Base-by-base conservation (phyloP, 2,797 vertebrate species). In the Liparis tanakae region DNA sequence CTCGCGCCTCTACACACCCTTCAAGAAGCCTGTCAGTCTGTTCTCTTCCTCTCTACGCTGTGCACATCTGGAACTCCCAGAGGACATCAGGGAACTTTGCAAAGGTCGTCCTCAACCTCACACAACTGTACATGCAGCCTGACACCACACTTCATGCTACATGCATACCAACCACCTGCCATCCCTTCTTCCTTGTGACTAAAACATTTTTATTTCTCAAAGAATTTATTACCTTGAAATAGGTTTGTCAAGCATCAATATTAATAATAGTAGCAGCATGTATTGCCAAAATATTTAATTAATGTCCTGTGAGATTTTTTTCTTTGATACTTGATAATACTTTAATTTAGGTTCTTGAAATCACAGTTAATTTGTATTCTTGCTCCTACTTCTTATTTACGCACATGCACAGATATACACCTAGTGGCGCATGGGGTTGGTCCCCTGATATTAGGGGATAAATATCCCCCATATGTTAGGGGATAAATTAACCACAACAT, bases 1-100 rank as follows among this genome's bases (percentile, higher is more conserved):
- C 62, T 96, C 95, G 4, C 79, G 90, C 72, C 79, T 91, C 36
- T 97, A 97, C 74, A 87, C 87, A 1, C 89, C 94, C 5, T 99
- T 95, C 85, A 92, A 90, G 79, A 96, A 94, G 74, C 94, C 97
- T 22, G 91, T 95, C 36, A 85, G 92, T 82, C 93, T 99, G n/a
- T 99, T 99, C 87, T 97, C 97, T 1, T 96, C 97, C 37, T 95
- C 95, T 62, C 92, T 97, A 73, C 96, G 97, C 84, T 99, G 97
- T 89, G 96, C 96, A 82, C 89, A 95, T 86, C 91, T 99, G 85
- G 95, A 95, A 14, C 94, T 99, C 69, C 98, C 98, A 48, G 97
- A 98, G 18, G 96, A 99, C 93, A 96, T 98, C 92, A 95, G 87
- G 87, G 95, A 96, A 61, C 93, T 98, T 73, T 97, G 95, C 87